Evolutionary conservation across 1,140 invertebrate species (phyloP), one percentile per base, ranked within the genome.

Genomic region (Anoplolepis gracilipes): DNA sequence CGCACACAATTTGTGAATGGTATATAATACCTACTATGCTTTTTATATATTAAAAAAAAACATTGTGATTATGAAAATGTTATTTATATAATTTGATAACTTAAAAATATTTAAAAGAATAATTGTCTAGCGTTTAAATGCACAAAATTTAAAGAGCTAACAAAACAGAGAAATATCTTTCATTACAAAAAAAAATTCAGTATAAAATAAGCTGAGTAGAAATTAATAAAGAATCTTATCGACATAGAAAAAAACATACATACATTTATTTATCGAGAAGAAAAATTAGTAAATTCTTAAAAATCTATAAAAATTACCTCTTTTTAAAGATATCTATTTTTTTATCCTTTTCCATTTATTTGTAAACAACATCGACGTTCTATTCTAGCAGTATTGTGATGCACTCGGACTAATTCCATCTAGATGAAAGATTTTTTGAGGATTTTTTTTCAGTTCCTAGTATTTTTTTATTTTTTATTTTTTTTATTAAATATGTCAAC

Each of bases 401-500:
- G 28, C 39, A 11, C 72, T 59, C 65, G 33, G 61, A 73, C 13
- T 61, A 33, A 53, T 59, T 82, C 59, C 59, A 82, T 59, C 39
- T 82, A 61, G 36, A 13, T 33, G 4, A 36, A 70, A 25, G 46
- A 57, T 72, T 46, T 81, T 70, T 72, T 72, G 57, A 42, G 10
- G 19, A n/a, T 73, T 82, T 61, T 82, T 61, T 70, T 59, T 22
- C 53, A 19, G 5, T 25, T 22, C 13, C 22, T 59, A 59, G 36
- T 72, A 72, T 61, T 72, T 49, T 46, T 49, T 49, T 72, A 72
- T 59, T 72, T 16, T 16, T 46, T 46, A 13, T n/a, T n/a, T n/a
- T 61, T 70, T 72, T 72, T 61, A 46, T 82, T 73, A 59, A 59
- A 72, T 53, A 42, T 42, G 53, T 72, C 65, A 82, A 79, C 46